Evolutionary conservation across 2,113 vertebrate genomes (phyloP).

Genomic region (Poeciliopsis turrubarensis): DNA sequence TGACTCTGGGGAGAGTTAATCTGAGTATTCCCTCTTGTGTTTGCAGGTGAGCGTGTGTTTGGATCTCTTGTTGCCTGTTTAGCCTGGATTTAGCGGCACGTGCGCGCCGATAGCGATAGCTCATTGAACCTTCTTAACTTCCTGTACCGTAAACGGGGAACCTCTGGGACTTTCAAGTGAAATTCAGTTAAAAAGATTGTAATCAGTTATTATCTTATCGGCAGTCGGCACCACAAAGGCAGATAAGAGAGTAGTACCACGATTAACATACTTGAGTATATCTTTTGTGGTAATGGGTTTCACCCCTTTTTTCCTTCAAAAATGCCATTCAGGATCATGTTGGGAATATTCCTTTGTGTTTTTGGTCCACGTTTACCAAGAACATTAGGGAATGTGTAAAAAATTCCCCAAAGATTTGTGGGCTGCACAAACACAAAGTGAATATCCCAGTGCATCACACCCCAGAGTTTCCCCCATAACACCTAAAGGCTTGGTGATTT

Average conservation of each 20-base stretch:
- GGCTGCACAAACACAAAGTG: not conserved
- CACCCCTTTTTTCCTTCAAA: not conserved
- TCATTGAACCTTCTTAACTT: not conserved
- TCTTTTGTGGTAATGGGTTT: not conserved
- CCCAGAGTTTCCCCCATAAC: too few relatives aligned
- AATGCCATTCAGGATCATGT: not conserved
- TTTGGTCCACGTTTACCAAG: too few relatives aligned
- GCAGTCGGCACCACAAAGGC: not conserved
- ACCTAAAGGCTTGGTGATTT: too few relatives aligned
- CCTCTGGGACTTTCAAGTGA: not conserved
- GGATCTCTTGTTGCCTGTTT: conserved; percentile 48
- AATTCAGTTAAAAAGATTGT: not conserved
- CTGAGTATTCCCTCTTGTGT: conserved; percentile 52
- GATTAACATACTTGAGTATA: not conserved
- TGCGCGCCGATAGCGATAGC: conserved; percentile 28
- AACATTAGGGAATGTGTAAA: too few relatives aligned
- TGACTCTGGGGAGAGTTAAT: conserved; percentile 56
- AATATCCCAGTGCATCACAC: not conserved
- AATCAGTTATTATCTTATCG: not conserved
- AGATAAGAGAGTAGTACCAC: not conserved
- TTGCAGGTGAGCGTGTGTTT: conserved; percentile 53
- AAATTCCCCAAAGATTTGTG: too few relatives aligned
- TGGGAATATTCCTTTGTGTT: too few relatives aligned
- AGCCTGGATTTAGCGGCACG: conserved; percentile 45
- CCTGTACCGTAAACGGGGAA: not conserved